A percentile compares a stretch with the other conserved stretches of the same genome.
phyloP scores from a whole-genome alignment of 2,888 invertebrate genomes.

The Ferdinandea cuprea region DNA sequence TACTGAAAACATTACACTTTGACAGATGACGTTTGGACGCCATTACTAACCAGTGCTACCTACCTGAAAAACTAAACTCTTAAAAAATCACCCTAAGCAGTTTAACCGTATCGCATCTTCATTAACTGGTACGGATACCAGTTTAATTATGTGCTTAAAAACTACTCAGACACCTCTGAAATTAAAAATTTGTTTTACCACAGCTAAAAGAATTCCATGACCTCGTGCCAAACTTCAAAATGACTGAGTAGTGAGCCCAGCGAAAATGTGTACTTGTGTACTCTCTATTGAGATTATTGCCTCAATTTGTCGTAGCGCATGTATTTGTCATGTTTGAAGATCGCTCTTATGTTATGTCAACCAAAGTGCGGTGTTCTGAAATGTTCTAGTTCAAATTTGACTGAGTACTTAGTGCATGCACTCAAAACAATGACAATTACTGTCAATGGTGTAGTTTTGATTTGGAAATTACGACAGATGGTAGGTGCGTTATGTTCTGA shows the following conservation, averaged over 20 bases:
- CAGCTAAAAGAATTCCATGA: too few relatives aligned
- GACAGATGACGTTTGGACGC: too few relatives aligned
- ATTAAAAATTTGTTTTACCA: too few relatives aligned
- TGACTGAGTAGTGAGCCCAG: background rate
- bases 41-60: too few relatives aligned
- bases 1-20: too few relatives aligned
- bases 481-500: background rate
- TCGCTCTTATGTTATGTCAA: slow-evolving; percentile 1
- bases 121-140: too few relatives aligned
- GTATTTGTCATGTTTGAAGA: slow-evolving; percentile 41
- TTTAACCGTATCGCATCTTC: too few relatives aligned
- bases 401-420: slow-evolving; percentile 1
- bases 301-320: slow-evolving; percentile 54
- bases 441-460: slow-evolving; percentile 45
- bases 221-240: too few relatives aligned
- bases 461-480: slow-evolving; percentile 30
- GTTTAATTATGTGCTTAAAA: too few relatives aligned
- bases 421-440: slow-evolving; percentile 49
- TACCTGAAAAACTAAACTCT: too few relatives aligned
- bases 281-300: slow-evolving; percentile 32
- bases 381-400: background rate
- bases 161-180: too few relatives aligned
- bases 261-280: background rate
- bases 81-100: too few relatives aligned
- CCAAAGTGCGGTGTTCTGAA: slow-evolving; percentile 21